A percentile compares a stretch with the other conserved stretches of the same genome.
Evolutionary conservation across 2,888 invertebrate genomes (phyloP).

Genomic region (Laspeyria flexula): DNA sequence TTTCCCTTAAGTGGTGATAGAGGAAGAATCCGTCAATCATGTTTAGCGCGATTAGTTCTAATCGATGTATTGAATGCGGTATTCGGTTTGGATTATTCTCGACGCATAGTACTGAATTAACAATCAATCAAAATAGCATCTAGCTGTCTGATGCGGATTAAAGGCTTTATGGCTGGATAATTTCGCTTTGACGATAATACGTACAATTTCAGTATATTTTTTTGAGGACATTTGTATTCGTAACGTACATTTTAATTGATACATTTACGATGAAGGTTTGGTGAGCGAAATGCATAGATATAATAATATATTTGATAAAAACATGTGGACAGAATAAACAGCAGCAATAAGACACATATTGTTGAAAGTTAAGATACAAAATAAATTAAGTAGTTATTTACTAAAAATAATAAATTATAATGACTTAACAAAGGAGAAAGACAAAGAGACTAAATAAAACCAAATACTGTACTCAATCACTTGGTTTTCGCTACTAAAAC

Average conservation of each 20-base stretch:
- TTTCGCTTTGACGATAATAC: not conserved
- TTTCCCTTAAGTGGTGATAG: constrained; percentile 3
- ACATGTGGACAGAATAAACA: too few relatives aligned
- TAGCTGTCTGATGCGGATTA: not conserved
- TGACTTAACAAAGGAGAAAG: constrained; percentile 21
- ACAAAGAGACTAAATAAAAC: constrained; percentile 32
- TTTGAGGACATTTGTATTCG: too few relatives aligned
- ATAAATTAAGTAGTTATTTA: too few relatives aligned
- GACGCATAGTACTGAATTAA: not conserved
- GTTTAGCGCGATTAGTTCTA: constrained; percentile 10
- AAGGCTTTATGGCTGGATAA: not conserved
- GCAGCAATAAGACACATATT: too few relatives aligned
- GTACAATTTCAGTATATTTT: too few relatives aligned
- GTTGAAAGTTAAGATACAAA: too few relatives aligned
- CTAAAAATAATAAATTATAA: too few relatives aligned
- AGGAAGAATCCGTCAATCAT: constrained; percentile 4
- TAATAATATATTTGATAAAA: too few relatives aligned
- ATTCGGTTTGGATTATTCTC: constrained; percentile 4
- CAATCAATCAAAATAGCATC: constrained; percentile 1
- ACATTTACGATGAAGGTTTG: too few relatives aligned
- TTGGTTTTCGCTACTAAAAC: constrained; percentile 44
- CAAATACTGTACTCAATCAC: constrained; percentile 38
- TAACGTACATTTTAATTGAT: too few relatives aligned
- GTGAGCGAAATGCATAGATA: too few relatives aligned
- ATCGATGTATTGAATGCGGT: constrained; percentile 5